Base-by-base conservation (phyloP, 2,888 invertebrate species). In the Amphimallon solstitiale region DNA sequence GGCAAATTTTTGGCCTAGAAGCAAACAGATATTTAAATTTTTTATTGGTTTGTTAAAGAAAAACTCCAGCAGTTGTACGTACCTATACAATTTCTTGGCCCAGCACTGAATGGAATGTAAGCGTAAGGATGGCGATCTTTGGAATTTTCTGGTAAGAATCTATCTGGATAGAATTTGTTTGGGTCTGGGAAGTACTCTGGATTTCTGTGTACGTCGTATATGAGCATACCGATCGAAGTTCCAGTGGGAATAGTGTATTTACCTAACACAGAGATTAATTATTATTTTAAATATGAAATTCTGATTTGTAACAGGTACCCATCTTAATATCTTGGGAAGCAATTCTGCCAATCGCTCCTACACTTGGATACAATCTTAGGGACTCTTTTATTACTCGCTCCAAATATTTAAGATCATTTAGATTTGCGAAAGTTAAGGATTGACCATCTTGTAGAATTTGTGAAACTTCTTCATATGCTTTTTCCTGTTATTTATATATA, bases 71-170 rank as follows among this genome's bases (percentile, higher is more conserved):
- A 29, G 6, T 1, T 7, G 15, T 15, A n/a, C 38, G 6, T 52
- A 62, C 62, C 62, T 19, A 91, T 90, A 78, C 91, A 91, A 70
- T 90, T 90, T 69, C 91, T 86, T 0, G 91, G 90, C 2, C 91
- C 91, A 35, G 91, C 91, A 54, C 90, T 90, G 83, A 91, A 91
- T 0, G 91, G 91, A 40, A n/a, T n/a, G n/a, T n/a, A n/a, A n/a
- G n/a, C n/a, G n/a, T n/a, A n/a, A n/a, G 89, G 91, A 72, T 91
- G 91, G 51, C 91, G 85, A 67, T 87, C 87, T 37, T 87, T 86
- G 14, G 88, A 87, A 66, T 87, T 88, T 73, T 91, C 90, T 0
- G 90, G 89, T 29, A 90, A 79, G 84, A 91, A 91, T 76, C 91
- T 90, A 75, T 91, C 74, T 0, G 91, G 91, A 90, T 79, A 84